Evolutionary conservation across 92 coral and sea anemone species (phyloP).

Genomic region (Ricordea florida): DNA sequence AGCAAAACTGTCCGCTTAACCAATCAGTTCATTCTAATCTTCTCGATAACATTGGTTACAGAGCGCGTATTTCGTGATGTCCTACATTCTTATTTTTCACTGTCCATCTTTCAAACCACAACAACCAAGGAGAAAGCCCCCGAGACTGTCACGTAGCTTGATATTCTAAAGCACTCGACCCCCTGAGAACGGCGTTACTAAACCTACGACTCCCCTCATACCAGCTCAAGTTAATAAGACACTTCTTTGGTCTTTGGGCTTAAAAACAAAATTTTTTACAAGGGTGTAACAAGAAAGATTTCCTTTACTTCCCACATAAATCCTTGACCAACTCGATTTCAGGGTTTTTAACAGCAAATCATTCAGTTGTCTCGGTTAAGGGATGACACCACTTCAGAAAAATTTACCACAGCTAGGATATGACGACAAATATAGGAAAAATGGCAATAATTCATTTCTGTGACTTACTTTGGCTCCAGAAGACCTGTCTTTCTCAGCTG

Average conservation of each 20-base stretch:
- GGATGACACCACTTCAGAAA: constrained; percentile 7
- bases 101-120: too few relatives aligned
- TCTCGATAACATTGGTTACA: too few relatives aligned
- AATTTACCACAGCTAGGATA: constrained; percentile 7
- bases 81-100: too few relatives aligned
- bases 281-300: constrained; percentile 14
- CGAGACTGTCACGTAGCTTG: too few relatives aligned
- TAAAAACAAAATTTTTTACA: neutral
- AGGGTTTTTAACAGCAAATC: constrained; percentile 7
- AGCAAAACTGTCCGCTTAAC: too few relatives aligned
- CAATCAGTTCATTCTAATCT: too few relatives aligned
- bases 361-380: neutral
- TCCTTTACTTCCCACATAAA: constrained; percentile 11
- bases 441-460: too few relatives aligned
- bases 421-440: neutral
- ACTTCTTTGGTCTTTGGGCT: neutral
- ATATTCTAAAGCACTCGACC: too few relatives aligned
- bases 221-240: neutral
- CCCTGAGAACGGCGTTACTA: neutral
- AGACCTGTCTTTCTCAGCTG: neutral
- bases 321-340: neutral
- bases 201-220: neutral
- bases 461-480: neutral
- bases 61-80: too few relatives aligned
- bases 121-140: too few relatives aligned